A percentile compares a stretch with the other conserved stretches of the same genome.
Evolutionary conservation across 2,888 invertebrate genomes (phyloP).

Genomic region (Frankliniella fusca): DNA sequence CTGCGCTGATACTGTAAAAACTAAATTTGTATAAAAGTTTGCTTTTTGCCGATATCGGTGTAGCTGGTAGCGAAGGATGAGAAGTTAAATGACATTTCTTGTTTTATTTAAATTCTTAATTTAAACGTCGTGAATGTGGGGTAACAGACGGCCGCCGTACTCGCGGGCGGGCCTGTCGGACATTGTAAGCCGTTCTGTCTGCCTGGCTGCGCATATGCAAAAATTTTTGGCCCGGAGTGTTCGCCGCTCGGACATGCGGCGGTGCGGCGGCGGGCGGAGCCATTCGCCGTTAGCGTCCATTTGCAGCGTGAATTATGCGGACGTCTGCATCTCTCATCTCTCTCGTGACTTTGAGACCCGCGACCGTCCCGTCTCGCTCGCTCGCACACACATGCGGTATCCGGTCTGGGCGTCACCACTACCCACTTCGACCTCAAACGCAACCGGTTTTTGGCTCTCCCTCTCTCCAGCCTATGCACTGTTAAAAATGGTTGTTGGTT

Average conservation of each 20-base stretch:
- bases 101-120: no score
- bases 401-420: background rate
- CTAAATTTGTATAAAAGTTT: no score
- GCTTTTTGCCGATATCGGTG: no score
- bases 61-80: no score
- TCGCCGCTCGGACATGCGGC: no score
- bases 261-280: no score
- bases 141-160: background rate
- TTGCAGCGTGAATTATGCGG: background rate
- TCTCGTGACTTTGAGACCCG: background rate
- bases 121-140: no score
- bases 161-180: background rate
- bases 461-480: no score
- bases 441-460: slow-evolving; percentile 10
- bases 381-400: background rate
- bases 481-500: no score
- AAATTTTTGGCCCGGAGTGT: background rate
- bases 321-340: slow-evolving; percentile 5
- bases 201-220: background rate
- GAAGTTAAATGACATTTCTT: no score
- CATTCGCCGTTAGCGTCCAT: background rate
- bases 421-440: background rate
- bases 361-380: background rate
- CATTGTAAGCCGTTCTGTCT: background rate
- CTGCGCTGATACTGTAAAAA: no score